Evolutionary conservation across 2,797 vertebrate species (phyloP).

Genomic region (Loriculus beryllinus): DNA sequence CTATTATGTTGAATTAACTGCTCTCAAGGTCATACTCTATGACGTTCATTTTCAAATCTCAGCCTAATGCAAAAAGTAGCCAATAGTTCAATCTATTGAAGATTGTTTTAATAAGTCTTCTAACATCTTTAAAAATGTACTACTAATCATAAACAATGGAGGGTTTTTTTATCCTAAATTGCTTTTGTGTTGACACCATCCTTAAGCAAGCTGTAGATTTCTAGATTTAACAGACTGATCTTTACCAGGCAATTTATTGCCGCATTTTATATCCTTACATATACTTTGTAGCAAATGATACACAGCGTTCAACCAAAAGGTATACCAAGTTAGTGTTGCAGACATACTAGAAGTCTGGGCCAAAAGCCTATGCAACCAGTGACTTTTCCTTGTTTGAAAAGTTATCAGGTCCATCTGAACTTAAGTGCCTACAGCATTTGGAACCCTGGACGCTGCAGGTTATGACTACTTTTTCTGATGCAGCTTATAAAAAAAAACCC

Average conservation of each 20-base stretch:
- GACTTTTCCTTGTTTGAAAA: neutral
- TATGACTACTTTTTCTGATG: neutral
- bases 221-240: too few relatives aligned
- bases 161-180: neutral
- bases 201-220: accelerated
- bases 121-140: neutral
- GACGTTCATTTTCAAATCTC: neutral
- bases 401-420: accelerated
- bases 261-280: neutral
- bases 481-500: neutral
- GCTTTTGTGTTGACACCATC: neutral
- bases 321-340: neutral
- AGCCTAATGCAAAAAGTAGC: neutral
- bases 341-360: accelerated
- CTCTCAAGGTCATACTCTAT: neutral
- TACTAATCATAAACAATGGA: neutral
- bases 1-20: neutral
- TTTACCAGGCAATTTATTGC: neutral
- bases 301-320: accelerated
- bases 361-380: accelerated
- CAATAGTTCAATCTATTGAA: neutral
- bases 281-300: neutral
- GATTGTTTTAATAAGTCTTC: neutral
- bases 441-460: accelerated
- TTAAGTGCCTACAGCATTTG: neutral